Conservation (phyloP, 2,888 invertebrate genomes). For the Chalcosyrphus nemorum region DNA sequence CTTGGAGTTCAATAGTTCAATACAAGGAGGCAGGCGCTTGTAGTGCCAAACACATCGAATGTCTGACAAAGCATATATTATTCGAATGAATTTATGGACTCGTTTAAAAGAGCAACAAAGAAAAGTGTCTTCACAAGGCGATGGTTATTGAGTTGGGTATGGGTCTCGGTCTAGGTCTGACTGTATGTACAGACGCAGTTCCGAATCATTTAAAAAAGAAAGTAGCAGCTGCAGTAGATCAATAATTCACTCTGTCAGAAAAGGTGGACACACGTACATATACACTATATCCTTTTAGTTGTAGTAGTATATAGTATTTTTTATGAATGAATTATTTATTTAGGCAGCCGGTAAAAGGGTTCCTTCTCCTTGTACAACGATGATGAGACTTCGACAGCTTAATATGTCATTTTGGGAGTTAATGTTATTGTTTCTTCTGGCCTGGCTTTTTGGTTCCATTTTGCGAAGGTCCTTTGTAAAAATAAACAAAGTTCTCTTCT, state of each 20-base stretch:
- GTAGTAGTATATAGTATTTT: too few species aligned
- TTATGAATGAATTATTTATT: conserved; percentile 56
- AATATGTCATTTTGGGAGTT: conserved; percentile 50
- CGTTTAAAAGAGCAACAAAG: neutral
- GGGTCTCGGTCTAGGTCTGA: too few species aligned
- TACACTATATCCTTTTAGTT: too few species aligned
- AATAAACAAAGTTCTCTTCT: conserved; percentile 15
- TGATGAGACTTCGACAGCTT: conserved; percentile 31
- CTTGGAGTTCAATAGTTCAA: conserved; percentile 42
- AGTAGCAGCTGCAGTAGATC: conserved; percentile 60
- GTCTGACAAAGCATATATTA: conserved; percentile 27
- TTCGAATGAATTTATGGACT: conserved; percentile 46
- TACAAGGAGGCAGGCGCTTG: conserved; percentile 4
- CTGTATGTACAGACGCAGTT: neutral
- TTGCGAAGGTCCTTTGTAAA: neutral
- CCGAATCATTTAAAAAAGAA: conserved; percentile 13
- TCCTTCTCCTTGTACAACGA: neutral
- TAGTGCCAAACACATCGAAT: conserved; percentile 12
- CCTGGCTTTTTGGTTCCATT: conserved; percentile 2
- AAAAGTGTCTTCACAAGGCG: neutral
- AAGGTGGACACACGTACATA: conserved; percentile 1
- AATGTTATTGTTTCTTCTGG: conserved; percentile 38
- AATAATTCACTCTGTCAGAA: conserved; percentile 53
- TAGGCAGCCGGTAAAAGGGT: conserved; percentile 44
- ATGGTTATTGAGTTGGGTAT: too few species aligned